phyloP scores from a whole-genome alignment of 2,113 vertebrate genomes.

The Oostethus manadensis region DNA sequence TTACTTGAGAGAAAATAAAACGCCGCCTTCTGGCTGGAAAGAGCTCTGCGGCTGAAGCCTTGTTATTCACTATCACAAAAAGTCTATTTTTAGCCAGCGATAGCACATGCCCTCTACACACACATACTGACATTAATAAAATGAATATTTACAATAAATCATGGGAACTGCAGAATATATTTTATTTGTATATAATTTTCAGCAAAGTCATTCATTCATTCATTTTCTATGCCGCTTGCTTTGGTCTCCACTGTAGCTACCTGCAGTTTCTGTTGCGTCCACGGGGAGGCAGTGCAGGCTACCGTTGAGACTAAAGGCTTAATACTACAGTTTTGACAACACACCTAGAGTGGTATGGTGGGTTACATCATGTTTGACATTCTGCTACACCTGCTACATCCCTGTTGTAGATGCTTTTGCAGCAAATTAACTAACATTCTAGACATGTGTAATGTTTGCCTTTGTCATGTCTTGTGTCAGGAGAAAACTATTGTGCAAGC shows the following conservation, averaged over 20 bases:
- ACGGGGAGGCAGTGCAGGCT: conserved; percentile 32
- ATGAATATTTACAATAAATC: background rate
- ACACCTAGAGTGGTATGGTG: conserved; percentile 20
- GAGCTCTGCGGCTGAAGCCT: too few relatives aligned
- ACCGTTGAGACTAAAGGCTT: conserved; percentile 5
- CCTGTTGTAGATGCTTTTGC: too few relatives aligned
- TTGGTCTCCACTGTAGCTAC: background rate
- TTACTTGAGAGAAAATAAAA: too few relatives aligned
- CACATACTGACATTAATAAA: background rate
- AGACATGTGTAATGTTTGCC: background rate
- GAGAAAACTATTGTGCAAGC: conserved; percentile 39
- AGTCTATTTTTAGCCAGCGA: background rate
- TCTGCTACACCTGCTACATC: background rate
- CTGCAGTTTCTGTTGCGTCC: conserved; percentile 13
- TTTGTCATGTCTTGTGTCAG: conserved; percentile 13
- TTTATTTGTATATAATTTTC: too few relatives aligned
- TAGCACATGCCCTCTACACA: background rate
- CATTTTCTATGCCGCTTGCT: too few relatives aligned
- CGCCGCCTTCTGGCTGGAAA: too few relatives aligned
- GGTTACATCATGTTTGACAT: conserved; percentile 27
- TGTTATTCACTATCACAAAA: too few relatives aligned
- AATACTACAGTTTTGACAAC: conserved; percentile 17
- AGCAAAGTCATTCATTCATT: too few relatives aligned
- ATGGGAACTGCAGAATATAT: background rate
- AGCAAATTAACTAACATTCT: background rate